Conservation (phyloP, 37 sponge, comb jelly and placozoan genomes). For the Cliona cf. orientalis region DNA sequence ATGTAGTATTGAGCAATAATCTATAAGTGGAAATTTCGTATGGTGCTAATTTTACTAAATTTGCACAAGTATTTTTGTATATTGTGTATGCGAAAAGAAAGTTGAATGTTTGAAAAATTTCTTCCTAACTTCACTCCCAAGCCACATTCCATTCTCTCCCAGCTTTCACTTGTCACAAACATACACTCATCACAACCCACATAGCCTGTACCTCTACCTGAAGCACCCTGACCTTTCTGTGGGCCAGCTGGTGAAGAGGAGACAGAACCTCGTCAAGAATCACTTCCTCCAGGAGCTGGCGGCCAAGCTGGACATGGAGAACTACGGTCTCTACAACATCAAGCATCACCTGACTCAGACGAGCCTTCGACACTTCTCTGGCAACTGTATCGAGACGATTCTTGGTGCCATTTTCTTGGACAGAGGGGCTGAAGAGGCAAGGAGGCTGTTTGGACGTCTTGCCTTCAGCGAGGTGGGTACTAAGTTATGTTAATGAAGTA, state of each 20-base stretch:
- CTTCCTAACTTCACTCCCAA: too few relatives aligned
- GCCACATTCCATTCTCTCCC: too few relatives aligned
- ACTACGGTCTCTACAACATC: conserved; percentile 17
- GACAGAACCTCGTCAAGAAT: conserved; percentile 69
- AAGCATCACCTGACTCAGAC: background rate
- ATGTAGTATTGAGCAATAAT: too few relatives aligned
- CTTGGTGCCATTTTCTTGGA: conserved; percentile 79
- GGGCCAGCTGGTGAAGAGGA: conserved; percentile 45
- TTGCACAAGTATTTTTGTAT: too few relatives aligned
- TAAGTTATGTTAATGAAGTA: background rate
- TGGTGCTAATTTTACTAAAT: too few relatives aligned
- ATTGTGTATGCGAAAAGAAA: too few relatives aligned
- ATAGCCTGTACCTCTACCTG: conserved; percentile 67
- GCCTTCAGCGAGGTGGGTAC: conserved; percentile 51
- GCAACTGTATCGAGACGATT: conserved; percentile 65
- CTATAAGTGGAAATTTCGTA: too few relatives aligned
- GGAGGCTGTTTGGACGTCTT: conserved; percentile 32
- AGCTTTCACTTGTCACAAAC: background rate
- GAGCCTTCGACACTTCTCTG: conserved; percentile 14
- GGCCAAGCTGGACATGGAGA: conserved; percentile 5
- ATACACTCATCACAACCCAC: background rate
- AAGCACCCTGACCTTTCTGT: conserved; percentile 51
- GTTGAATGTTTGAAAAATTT: too few relatives aligned
- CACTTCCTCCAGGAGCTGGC: conserved; percentile 48
- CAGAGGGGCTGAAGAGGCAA: conserved; percentile 30